phyloP scores from a whole-genome alignment of 2,888 invertebrate genomes.

The Trissolcus brochymenae region DNA sequence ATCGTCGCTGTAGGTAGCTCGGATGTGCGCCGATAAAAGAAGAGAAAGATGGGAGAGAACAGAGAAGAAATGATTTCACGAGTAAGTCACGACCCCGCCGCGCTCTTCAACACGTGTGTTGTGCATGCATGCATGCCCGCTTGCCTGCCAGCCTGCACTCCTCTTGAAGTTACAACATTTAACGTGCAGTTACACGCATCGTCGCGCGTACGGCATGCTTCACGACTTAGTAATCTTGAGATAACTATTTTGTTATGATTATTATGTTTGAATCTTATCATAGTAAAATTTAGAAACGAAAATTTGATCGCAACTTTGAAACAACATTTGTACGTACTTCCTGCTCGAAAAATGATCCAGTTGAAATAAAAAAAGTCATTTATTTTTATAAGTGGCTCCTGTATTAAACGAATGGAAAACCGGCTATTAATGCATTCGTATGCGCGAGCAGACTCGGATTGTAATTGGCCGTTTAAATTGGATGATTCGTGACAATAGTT shows the following conservation, averaged over 20 bases:
- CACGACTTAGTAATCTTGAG: conserved; percentile 56
- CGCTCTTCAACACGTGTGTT: conserved; percentile 55
- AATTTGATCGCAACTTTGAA: conserved; percentile 15
- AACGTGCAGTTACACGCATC: conserved; percentile 63
- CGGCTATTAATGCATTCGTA: background rate
- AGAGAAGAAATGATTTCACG: conserved; percentile 59
- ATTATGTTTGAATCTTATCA: conserved; percentile 45
- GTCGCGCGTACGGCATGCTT: conserved; percentile 60
- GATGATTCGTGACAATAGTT: conserved; percentile 21
- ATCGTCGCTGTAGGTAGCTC: conserved; percentile 64
- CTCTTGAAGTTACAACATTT: conserved; percentile 60
- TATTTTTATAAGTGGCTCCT: background rate
- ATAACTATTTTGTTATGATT: conserved; percentile 56
- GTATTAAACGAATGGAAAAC: too few species aligned
- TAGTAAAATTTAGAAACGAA: conserved; percentile 27
- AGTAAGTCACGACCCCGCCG: conserved; percentile 63
- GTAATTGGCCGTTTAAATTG: conserved; percentile 21
- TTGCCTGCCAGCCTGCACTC: conserved; percentile 50
- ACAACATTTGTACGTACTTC: background rate
- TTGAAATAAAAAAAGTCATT: background rate
- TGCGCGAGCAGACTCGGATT: background rate
- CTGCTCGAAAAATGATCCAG: background rate
- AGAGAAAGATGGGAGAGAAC: conserved; percentile 39
- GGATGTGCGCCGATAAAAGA: conserved; percentile 59
- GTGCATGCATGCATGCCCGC: conserved; percentile 50